Base-by-base conservation (phyloP, 2,888 invertebrate species). In the Formica aserva region DNA sequence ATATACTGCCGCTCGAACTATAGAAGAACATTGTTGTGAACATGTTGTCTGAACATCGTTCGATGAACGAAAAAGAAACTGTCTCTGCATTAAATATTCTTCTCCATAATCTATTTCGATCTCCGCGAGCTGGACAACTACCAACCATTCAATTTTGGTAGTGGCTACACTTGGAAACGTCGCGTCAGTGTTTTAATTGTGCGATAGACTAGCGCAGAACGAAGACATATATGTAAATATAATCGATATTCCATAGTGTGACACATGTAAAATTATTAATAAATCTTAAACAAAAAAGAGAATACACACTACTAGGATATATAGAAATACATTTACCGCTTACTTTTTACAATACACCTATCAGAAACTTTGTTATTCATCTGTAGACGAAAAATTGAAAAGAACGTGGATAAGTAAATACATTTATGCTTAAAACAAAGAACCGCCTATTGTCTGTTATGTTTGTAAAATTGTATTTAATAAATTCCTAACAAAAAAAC, bases 191-290 rank as follows among this genome's bases (percentile, higher is more conserved):
- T 87, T 89, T 81, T 74, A 82, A 82, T 80, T 66, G 76, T 83
- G 76, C n/a, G 62, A 86, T 76, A 83, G 66, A 85, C 78, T 77
- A 62, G 82, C 85, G 65, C 88, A 87, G 83, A 38, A 80, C 86
- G 74, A 86, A 84, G 87, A 86, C 85, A 88, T 92, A 91, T 92
- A 92, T 86, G 92, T 93, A 92, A 90, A 90, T 87, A 92, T 91
- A 89, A 90, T 88, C 89, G 84, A 89, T 92, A 91, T 90, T 90
- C 89, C 92, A 86, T 85, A 82, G 90, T 91, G 86, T 92, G 90
- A 89, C 88, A 89, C 88, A 88, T 93, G 91, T 93, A 91, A 92
- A 92, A 91, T 92, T 92, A 90, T 88, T 76, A 91, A 91, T 89
- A 87, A 91, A 91, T 89, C 83, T 86, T 82, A 91, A 88, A 87